Evolutionary conservation across 2,797 vertebrate species (phyloP).

Genomic region (Onychomys torridus): DNA sequence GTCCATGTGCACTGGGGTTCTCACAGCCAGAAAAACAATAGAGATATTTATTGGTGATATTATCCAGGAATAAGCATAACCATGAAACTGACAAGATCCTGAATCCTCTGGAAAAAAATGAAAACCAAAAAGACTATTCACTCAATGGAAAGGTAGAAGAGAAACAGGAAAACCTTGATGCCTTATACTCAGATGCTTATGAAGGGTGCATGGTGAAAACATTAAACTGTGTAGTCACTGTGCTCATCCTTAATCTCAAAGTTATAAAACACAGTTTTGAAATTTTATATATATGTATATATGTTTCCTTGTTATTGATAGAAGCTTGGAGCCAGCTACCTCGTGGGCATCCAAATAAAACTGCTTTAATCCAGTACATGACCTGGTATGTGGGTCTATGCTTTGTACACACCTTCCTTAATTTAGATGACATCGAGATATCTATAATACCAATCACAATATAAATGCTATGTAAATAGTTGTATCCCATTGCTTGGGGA

Average conservation of each 20-base stretch:
- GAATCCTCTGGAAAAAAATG: neutral
- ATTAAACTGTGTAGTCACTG: neutral
- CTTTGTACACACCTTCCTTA: neutral
- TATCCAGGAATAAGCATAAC: neutral
- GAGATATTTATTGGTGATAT: neutral
- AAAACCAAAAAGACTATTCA: neutral
- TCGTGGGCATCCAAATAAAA: neutral
- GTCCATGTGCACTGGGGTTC: fast-evolving
- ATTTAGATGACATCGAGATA: neutral
- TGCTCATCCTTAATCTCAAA: neutral
- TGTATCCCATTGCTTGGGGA: neutral
- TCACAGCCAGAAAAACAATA: neutral
- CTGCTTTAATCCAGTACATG: neutral
- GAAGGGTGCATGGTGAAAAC: neutral
- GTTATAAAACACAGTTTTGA: neutral
- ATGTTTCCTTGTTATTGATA: neutral
- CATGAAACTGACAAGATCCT: neutral
- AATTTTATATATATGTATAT: no score
- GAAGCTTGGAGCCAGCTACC: neutral
- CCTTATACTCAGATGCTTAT: neutral
- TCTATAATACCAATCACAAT: no score
- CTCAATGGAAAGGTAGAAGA: neutral
- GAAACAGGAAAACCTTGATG: neutral
- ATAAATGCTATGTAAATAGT: neutral
- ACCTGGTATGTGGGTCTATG: neutral